These are phyloP conservation scores for Sparus aurata DNA, from an alignment of 2,797 vertebrate genomes.

Conservation along the genomic window DNA sequence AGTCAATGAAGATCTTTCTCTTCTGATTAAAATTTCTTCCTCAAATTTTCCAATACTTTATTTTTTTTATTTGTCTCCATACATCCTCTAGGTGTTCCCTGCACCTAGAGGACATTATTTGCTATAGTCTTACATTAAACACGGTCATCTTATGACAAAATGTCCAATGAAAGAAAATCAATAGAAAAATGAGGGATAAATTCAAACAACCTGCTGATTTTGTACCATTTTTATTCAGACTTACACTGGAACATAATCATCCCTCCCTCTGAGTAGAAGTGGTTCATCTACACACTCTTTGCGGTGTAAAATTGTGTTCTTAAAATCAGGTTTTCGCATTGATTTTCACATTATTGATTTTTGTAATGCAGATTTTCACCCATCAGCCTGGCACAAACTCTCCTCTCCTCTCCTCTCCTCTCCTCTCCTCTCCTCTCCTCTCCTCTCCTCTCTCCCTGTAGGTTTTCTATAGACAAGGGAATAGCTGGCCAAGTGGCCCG, in stretches of 20 bases:
- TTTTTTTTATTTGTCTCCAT: not conserved
- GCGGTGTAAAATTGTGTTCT: constrained; percentile 2
- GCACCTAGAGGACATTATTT: not conserved
- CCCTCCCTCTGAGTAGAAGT: not conserved
- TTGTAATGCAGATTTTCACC: not conserved
- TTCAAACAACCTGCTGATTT: not conserved
- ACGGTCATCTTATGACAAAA: not conserved
- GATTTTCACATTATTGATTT: constrained; percentile 23
- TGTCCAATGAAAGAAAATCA: constrained; percentile 6
- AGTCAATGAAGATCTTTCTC: too few relatives aligned
- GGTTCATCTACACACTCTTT: not conserved
- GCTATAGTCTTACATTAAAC: not conserved
- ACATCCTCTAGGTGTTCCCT: constrained; percentile 7
- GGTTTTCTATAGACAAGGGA: constrained; percentile 99
- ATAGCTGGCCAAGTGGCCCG: constrained; percentile 98
- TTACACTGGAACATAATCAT: not conserved
- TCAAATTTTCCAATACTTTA: too few relatives aligned
- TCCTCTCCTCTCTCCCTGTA: constrained; percentile 58
- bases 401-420: not conserved
- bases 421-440: not conserved
- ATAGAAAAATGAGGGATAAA: not conserved
- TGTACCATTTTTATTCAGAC: not conserved
- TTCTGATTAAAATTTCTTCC: too few relatives aligned
- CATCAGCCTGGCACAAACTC: not conserved
- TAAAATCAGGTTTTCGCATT: not conserved